Evolutionary conservation across 2,113 vertebrate species (phyloP).

Genomic region (Prolemur simus): DNA sequence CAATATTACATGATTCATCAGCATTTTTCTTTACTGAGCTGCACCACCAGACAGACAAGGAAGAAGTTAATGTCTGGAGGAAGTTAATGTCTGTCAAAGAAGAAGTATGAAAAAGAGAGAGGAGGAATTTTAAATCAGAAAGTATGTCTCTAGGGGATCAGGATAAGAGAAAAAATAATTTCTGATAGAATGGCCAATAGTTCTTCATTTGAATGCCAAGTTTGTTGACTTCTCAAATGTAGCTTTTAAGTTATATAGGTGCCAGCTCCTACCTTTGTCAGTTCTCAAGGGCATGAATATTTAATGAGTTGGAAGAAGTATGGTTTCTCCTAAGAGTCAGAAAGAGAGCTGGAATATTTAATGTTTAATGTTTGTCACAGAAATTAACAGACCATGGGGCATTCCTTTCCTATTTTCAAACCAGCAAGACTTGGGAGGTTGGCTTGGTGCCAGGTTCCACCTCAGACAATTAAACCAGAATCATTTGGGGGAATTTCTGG

Average conservation of each 20-base stretch:
- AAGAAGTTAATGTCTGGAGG: background rate
- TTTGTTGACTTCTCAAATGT: background rate
- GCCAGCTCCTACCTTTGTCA: background rate
- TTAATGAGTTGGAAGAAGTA: background rate
- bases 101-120: background rate
- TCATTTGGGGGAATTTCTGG: background rate
- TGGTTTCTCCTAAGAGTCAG: background rate
- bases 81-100: background rate
- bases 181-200: background rate
- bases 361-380: background rate
- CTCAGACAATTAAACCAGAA: background rate
- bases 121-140: background rate
- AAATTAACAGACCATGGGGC: background rate
- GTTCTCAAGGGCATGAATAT: background rate
- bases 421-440: background rate
- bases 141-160: background rate
- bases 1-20: background rate
- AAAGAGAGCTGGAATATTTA: background rate
- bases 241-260: background rate
- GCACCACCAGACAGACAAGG: background rate
- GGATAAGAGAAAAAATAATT: slow-evolving; percentile 48
- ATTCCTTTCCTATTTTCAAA: background rate
- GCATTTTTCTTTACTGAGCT: slow-evolving; percentile 17
- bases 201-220: background rate
- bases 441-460: background rate